Evolutionary conservation across 2,113 vertebrate species (phyloP), one percentile per base, ranked within the genome.

Genomic region (Glaucidium brasilianum): DNA sequence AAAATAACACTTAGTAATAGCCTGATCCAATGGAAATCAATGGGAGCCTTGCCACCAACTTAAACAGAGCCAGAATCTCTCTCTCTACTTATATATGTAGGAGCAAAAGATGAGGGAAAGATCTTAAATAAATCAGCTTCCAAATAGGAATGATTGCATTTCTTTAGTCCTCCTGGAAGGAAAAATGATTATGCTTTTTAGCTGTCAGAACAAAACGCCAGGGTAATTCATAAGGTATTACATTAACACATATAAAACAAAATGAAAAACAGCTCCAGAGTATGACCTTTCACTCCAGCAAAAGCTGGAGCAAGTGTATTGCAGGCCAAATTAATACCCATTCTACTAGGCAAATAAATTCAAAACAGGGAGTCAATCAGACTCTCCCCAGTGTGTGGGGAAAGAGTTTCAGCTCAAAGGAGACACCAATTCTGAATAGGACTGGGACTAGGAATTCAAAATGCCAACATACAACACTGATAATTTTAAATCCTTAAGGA

Each of bases 211-310:
- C 93, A 97, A 96, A 98, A 98, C 69, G 17, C 95, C 76, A 80
- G 67, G 49, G 96, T 98, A 98, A 98, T 98, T 98, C 98, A 98
- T 98, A 98, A 97, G 96, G 96, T 97, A 97, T 98, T 98, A 97
- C 98, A 98, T 98, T 98, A 98, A 98, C 97, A 98, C 98, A 95
- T 98, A 98, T 98, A 98, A 98, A 97, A 94, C 94, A 97, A 98
- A 98, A 98, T 98, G 97, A 98, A 98, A 98, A 98, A 97, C 98
- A 98, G 98, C 96, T 98, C 96, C 88, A 86, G 95, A 97, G 94
- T 96, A 59, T 94, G 97, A 98, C 97, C 98, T 98, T 98, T 98
- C 96, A 97, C 98, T 98, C 91, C 96, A 97, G 85, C 96, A 97
- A 97, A 98, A 98, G 94, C 97, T 97, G 95, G 63, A 98, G 98